These are phyloP conservation scores for Paedocypris sp. DNA, from an alignment of 2,113 vertebrate species.

Conservation along the genomic window DNA sequence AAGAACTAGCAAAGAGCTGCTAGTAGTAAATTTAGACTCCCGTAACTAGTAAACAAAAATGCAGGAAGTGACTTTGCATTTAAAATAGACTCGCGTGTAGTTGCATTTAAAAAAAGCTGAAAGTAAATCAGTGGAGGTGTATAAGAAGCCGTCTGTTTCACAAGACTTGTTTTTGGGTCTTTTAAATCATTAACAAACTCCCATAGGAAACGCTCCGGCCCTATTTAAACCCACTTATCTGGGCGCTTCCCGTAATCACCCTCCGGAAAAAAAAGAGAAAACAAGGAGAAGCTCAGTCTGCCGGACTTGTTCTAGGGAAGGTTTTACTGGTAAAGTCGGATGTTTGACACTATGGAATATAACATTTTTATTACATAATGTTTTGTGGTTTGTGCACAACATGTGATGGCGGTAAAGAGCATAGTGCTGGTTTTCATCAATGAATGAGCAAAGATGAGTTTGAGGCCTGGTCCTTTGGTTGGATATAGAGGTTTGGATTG, in stretches of 20 bases:
- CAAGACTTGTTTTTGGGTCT: constrained; percentile 40
- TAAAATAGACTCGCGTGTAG: constrained; percentile 12
- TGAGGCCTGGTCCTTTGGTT: too few species aligned
- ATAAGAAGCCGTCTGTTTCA: constrained; percentile 32
- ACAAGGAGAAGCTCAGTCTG: constrained; percentile 25
- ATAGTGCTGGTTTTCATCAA: too few species aligned
- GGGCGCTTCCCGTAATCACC: constrained; percentile 47
- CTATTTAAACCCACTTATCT: constrained; percentile 55
- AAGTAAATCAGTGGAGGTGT: constrained; percentile 5
- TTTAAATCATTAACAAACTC: constrained; percentile 50
- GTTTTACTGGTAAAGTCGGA: constrained; percentile 15
- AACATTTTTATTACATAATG: too few species aligned
- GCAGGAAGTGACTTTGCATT: constrained; percentile 22
- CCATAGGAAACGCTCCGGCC: constrained; percentile 50
- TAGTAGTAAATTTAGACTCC: too few species aligned
- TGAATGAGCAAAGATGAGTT: too few species aligned
- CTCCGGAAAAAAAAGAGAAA: constrained; percentile 42
- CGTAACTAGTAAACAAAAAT: not conserved
- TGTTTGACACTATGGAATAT: too few species aligned
- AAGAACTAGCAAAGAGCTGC: constrained; percentile 17
- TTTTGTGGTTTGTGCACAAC: too few species aligned
- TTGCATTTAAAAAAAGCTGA: constrained; percentile 17
- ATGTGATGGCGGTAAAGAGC: too few species aligned
- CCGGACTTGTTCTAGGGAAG: constrained; percentile 10
- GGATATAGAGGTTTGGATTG: too few species aligned